These are phyloP conservation scores for Chaetoderma sp. DNA, from an alignment of 2,888 invertebrate genomes.

Conservation along the genomic window DNA sequence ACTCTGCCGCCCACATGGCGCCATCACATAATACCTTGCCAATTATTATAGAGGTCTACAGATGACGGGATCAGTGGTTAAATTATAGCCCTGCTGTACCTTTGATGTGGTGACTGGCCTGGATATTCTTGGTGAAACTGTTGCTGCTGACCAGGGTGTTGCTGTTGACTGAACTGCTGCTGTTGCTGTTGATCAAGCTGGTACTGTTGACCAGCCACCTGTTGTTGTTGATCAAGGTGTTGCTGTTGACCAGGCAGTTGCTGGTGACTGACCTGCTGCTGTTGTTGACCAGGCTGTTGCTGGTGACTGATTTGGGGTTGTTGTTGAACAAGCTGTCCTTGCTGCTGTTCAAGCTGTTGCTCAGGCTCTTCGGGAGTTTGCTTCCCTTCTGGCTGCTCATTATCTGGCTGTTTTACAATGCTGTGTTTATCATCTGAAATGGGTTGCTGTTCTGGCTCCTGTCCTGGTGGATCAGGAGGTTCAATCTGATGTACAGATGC, in stretches of 20 bases:
- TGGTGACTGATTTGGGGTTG: too few relatives aligned
- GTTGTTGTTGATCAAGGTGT: slow-evolving; percentile 33
- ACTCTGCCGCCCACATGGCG: too few relatives aligned
- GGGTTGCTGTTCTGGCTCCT: too few relatives aligned
- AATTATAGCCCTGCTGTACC: not conserved
- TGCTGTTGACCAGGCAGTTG: slow-evolving; percentile 25
- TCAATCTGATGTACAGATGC: too few relatives aligned
- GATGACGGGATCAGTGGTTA: not conserved
- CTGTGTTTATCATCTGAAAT: too few relatives aligned
- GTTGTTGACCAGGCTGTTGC: slow-evolving; percentile 30
- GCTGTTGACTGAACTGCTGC: slow-evolving; percentile 13
- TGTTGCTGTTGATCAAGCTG: slow-evolving; percentile 14
- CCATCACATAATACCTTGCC: too few relatives aligned
- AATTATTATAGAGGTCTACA: not conserved
- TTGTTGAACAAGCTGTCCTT: too few relatives aligned
- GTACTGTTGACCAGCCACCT: slow-evolving; percentile 5
- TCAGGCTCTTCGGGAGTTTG: slow-evolving; percentile 48
- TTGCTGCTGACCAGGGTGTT: slow-evolving; percentile 3
- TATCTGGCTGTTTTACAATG: slow-evolving; percentile 18
- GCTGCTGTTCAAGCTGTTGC: slow-evolving; percentile 56
- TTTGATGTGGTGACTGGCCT: not conserved
- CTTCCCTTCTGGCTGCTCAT: slow-evolving; percentile 46
- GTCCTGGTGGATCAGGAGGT: too few relatives aligned
- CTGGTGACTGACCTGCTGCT: slow-evolving; percentile 13
- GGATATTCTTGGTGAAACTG: not conserved